Percentiles rank a stretch among this genome's conserved stretches.
phyloP scores from a whole-genome alignment of 2,113 vertebrate species.

The Sigmodon hispidus region DNA sequence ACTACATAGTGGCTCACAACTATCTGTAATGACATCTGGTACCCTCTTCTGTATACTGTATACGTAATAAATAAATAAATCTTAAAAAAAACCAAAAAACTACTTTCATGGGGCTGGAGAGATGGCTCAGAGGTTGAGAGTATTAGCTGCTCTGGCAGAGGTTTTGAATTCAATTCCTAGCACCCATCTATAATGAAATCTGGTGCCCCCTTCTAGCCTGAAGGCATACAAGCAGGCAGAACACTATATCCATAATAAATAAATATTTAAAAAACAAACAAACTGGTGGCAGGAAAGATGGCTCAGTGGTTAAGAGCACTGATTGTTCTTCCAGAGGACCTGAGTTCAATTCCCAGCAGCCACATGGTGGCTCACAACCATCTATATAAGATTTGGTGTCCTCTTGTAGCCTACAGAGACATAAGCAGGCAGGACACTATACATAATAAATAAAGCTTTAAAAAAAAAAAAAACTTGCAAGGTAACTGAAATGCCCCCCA shows the following conservation, averaged over 20 bases:
- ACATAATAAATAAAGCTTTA: no score
- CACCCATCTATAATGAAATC: neutral
- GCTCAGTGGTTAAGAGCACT: no score
- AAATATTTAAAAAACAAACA: neutral
- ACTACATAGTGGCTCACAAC: no score
- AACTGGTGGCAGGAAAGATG: neutral
- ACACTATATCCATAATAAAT: no score
- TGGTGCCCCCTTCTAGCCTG: neutral
- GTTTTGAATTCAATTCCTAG: no score
- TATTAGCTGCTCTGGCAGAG: no score
- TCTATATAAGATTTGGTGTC: neutral
- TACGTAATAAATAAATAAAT: no score
- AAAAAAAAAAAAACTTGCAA: neutral
- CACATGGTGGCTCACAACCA: no score
- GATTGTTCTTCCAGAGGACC: no score
- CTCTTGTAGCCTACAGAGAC: neutral
- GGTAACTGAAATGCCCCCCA: neutral
- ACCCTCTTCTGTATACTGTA: neutral
- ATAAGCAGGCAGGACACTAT: neutral
- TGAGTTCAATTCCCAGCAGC: no score
- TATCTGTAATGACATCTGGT: neutral
- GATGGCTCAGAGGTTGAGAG: neutral
- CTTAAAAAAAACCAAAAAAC: no score
- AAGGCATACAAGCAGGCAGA: neutral
- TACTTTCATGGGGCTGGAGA: neutral